phyloP scores from a whole-genome alignment of 2,888 invertebrate genomes.

The Rhagophthalmus giganteus region DNA sequence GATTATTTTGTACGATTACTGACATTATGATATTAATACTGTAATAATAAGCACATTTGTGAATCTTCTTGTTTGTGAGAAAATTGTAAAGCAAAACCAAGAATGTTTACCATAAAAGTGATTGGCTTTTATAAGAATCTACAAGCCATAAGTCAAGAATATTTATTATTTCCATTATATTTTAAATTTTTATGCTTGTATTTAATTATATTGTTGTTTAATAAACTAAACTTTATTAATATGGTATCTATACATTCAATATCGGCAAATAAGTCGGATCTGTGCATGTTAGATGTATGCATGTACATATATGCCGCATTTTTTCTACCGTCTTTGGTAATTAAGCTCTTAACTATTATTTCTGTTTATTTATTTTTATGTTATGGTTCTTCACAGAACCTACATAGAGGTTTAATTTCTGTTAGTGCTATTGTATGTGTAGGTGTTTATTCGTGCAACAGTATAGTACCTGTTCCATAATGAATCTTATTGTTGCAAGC shows the following conservation, averaged over 20 bases:
- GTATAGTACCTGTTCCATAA: too few species aligned
- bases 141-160: conserved; percentile 43
- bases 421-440: too few species aligned
- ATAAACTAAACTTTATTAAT: conserved; percentile 57
- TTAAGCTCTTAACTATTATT: neutral
- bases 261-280: too few species aligned
- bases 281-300: too few species aligned
- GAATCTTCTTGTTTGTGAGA: conserved; percentile 14
- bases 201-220: conserved; percentile 55
- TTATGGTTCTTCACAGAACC: too few species aligned
- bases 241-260: neutral
- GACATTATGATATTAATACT: conserved; percentile 29
- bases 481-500: too few species aligned
- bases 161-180: conserved; percentile 45
- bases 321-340: too few species aligned
- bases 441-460: too few species aligned
- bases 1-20: conserved; percentile 24
- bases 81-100: conserved; percentile 27
- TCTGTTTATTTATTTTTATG: neutral
- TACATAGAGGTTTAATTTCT: too few species aligned
- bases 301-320: too few species aligned
- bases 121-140: conserved; percentile 49
- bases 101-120: conserved; percentile 43
- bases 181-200: conserved; percentile 49
- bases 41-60: conserved; percentile 16